These are phyloP conservation scores for Sternarchorhynchus goeldii DNA, from an alignment of 2,797 vertebrate genomes.

Conservation along the genomic window DNA sequence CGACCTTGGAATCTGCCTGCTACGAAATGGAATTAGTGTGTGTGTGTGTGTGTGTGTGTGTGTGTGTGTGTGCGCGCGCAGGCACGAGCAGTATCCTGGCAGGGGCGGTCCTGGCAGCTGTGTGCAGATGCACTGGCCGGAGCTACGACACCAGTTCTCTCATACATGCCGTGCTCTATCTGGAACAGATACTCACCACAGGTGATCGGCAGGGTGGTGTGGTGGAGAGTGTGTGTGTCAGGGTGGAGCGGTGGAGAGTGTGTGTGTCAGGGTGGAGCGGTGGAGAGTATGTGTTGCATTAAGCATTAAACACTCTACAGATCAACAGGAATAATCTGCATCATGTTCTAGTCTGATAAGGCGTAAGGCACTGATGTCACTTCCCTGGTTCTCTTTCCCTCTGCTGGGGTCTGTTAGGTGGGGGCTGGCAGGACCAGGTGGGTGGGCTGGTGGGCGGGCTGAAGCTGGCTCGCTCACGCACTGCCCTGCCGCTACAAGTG, in stretches of 20 bases:
- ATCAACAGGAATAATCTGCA: too few relatives aligned
- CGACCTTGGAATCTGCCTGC: background rate
- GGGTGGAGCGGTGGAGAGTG: background rate
- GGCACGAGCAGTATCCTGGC: constrained; percentile 98
- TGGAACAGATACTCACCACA: constrained; percentile 96
- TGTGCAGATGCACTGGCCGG: constrained; percentile 82
- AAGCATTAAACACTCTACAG: too few relatives aligned
- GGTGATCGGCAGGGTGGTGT: constrained; percentile 68
- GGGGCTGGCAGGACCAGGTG: constrained; percentile 98
- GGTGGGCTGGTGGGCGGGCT: constrained; percentile 89
- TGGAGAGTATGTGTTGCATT: too few relatives aligned
- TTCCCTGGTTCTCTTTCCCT: background rate
- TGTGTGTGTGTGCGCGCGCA: constrained; percentile 59
- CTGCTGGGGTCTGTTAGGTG: constrained; percentile 73
- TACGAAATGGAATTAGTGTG: background rate
- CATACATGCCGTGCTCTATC: constrained; percentile 86
- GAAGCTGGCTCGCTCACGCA: constrained; percentile 85
- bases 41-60: background rate
- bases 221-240: background rate
- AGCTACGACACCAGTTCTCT: constrained; percentile 78
- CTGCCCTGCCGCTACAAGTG: constrained; percentile 84
- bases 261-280: background rate
- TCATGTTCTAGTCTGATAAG: background rate
- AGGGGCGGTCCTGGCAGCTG: constrained; percentile 82
- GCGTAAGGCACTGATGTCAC: background rate